A percentile compares a stretch with the other conserved stretches of the same genome.
These are phyloP conservation scores for Peromyscus aztecus DNA, from an alignment of 2,797 vertebrate genomes.

Conservation along the genomic window DNA sequence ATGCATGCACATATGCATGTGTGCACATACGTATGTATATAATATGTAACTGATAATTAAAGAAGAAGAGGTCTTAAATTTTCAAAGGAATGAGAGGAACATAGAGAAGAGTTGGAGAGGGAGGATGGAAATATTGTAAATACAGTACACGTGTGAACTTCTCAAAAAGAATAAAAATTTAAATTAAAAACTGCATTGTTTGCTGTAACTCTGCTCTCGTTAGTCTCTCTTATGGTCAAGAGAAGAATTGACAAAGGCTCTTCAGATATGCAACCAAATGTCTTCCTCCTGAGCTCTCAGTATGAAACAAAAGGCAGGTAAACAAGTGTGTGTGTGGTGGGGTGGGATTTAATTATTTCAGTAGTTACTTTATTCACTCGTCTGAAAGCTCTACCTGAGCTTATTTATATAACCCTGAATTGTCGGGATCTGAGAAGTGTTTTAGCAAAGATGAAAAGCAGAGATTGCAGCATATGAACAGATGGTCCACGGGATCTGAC, in stretches of 20 bases:
- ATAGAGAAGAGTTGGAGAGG: background rate
- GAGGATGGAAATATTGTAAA: background rate
- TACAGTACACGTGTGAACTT: background rate
- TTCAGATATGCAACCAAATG: background rate
- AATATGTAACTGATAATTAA: background rate
- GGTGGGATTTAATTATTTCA: background rate
- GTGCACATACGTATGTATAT: background rate
- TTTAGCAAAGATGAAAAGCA: slow-evolving; percentile 36
- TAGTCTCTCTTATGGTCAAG: slow-evolving; percentile 10
- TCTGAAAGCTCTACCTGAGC: background rate
- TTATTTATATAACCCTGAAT: slow-evolving; percentile 27
- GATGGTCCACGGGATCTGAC: background rate
- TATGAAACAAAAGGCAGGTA: slow-evolving; percentile 33
- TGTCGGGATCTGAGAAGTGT: background rate
- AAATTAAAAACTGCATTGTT: background rate
- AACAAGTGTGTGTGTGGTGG: background rate
- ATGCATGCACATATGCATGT: background rate
- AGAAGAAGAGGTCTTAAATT: background rate
- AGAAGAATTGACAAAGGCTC: slow-evolving; percentile 1
- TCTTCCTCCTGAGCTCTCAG: slow-evolving; percentile 38
- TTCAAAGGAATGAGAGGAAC: background rate
- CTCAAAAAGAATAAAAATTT: background rate
- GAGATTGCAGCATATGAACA: background rate
- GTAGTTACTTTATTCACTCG: slow-evolving; percentile 36
- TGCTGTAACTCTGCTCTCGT: background rate